Conservation (phyloP, 2,113 vertebrate genomes). For the Limnothrissa miodon region DNA sequence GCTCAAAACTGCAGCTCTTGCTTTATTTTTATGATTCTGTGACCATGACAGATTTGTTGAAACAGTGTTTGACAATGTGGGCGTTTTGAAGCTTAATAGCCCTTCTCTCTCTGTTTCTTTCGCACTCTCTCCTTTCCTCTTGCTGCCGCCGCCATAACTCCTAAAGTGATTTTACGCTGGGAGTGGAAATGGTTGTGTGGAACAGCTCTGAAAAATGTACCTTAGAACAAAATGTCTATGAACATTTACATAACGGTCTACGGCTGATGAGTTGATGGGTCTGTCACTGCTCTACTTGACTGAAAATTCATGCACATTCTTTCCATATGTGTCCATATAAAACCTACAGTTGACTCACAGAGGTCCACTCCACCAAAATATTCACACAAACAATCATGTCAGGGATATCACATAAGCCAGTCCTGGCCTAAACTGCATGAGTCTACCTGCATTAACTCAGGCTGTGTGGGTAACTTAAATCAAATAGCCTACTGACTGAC, state of each 20-base stretch:
- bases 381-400: background rate
- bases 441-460: no score
- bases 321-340: background rate
- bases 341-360: background rate
- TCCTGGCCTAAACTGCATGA: no score
- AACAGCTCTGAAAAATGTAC: background rate
- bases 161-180: background rate
- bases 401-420: no score
- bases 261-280: background rate
- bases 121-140: background rate
- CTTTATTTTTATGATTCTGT: constrained; percentile 57
- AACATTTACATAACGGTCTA: background rate
- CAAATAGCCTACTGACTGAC: no score
- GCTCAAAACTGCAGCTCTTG: constrained; percentile 28
- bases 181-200: background rate
- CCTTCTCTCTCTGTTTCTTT: background rate
- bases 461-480: no score
- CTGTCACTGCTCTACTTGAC: background rate
- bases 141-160: background rate
- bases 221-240: background rate
- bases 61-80: constrained; percentile 38
- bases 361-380: background rate
- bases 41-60: constrained; percentile 37
- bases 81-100: constrained; percentile 55
- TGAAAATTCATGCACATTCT: background rate